A percentile compares a stretch with the other conserved stretches of the same genome.
Evolutionary conservation across 2,113 vertebrate species (phyloP).

Genomic region (Eubucco bourcierii): DNA sequence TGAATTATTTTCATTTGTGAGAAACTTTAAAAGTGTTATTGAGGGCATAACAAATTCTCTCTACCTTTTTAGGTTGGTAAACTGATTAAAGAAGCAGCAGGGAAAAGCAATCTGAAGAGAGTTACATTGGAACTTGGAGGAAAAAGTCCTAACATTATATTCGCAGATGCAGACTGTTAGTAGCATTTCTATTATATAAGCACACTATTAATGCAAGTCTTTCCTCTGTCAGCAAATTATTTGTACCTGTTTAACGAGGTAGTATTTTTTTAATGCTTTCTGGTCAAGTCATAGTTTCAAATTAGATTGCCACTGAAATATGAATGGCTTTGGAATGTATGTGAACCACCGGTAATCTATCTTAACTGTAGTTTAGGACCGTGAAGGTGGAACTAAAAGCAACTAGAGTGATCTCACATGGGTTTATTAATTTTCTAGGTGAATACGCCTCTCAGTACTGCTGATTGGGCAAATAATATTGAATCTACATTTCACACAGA

Average conservation of each 20-base stretch:
- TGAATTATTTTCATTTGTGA: neutral
- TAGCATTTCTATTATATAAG: conserved; percentile 7
- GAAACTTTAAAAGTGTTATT: neutral
- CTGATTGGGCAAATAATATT: neutral
- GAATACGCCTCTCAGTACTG: neutral
- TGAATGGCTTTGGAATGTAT: accelerated
- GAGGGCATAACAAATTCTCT: neutral
- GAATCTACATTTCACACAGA: neutral
- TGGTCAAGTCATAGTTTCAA: neutral
- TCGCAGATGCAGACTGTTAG: conserved; percentile 89
- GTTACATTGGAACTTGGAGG: conserved; percentile 89
- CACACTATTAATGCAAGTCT: neutral
- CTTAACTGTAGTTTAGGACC: neutral
- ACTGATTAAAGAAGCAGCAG: conserved; percentile 87
- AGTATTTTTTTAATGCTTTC: neutral
- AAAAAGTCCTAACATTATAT: conserved; percentile 90
- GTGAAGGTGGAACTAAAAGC: neutral
- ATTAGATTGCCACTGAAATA: neutral
- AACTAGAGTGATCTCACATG: neutral
- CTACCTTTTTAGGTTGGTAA: conserved; percentile 83
- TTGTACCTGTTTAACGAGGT: neutral
- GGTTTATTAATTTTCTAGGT: neutral
- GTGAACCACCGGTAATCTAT: neutral
- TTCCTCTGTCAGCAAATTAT: neutral
- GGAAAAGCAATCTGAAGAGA: conserved; percentile 88